Conservation (phyloP, 2,797 vertebrate species). For the Cichlasoma orientale region DNA sequence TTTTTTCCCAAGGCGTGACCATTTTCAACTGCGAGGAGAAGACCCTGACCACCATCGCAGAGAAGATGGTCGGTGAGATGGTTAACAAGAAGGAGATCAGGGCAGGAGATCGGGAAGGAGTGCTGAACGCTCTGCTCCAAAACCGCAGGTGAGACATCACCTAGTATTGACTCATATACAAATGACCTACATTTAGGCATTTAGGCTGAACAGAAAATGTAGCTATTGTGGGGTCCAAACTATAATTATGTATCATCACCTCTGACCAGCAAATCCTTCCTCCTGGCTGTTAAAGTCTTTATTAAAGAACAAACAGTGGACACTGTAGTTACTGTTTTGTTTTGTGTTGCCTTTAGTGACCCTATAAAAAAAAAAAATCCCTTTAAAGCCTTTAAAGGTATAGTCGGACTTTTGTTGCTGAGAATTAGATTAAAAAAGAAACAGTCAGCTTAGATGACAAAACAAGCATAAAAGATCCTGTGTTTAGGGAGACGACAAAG, state of each 20-base stretch:
- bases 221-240: slow-evolving; percentile 26
- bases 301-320: slow-evolving; percentile 8
- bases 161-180: slow-evolving; percentile 47
- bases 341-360: too few relatives aligned
- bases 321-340: neutral
- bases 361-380: too few relatives aligned
- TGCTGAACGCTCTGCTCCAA: slow-evolving; percentile 86
- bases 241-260: slow-evolving; percentile 42
- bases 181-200: slow-evolving; percentile 40
- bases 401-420: too few relatives aligned
- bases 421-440: too few relatives aligned
- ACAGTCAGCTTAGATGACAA: neutral
- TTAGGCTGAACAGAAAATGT: slow-evolving; percentile 17
- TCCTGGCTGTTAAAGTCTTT: slow-evolving; percentile 21
- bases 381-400: too few relatives aligned
- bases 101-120: slow-evolving; percentile 76
- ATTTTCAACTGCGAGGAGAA: slow-evolving; percentile 84
- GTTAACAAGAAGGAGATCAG: slow-evolving; percentile 86
- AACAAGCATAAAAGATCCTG: neutral
- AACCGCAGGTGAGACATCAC: slow-evolving; percentile 70
- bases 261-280: slow-evolving; percentile 34
- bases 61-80: slow-evolving; percentile 84
- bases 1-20: slow-evolving; percentile 77
- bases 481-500: neutral
- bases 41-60: slow-evolving; percentile 79